Conservation (phyloP, 2,888 invertebrate species). For the Linyphia triangularis region DNA sequence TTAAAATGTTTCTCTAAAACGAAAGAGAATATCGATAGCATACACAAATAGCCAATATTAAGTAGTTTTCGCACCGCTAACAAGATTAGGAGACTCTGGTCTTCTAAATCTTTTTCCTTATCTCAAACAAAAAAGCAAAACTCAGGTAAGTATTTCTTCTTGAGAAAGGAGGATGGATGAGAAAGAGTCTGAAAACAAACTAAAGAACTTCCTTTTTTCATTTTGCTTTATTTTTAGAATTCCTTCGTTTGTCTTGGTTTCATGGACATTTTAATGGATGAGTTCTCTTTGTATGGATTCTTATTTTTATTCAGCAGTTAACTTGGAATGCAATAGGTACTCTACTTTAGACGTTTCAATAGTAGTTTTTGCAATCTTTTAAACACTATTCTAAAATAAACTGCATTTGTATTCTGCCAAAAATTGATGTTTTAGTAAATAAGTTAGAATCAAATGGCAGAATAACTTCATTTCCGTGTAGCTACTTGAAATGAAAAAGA, state of each 20-base stretch:
- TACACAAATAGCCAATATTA: not conserved
- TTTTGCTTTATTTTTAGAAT: conserved; percentile 35
- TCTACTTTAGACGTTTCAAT: not conserved
- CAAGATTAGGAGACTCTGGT: not conserved
- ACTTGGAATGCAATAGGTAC: not conserved
- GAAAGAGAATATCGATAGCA: too few relatives aligned
- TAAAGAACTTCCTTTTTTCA: conserved; percentile 1
- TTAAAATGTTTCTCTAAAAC: too few relatives aligned
- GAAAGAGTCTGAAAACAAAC: not conserved
- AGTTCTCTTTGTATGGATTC: not conserved
- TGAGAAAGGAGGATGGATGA: conserved; percentile 7
- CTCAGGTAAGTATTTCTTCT: not conserved
- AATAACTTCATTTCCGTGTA: too few relatives aligned
- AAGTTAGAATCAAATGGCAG: too few relatives aligned
- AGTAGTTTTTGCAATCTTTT: too few relatives aligned
- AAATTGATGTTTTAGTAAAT: too few relatives aligned
- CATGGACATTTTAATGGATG: conserved; percentile 14
- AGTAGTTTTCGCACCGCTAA: not conserved
- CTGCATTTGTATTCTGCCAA: too few relatives aligned
- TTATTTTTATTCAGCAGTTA: not conserved
- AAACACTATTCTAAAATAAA: too few relatives aligned
- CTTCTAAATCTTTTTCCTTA: not conserved
- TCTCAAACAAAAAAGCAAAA: not conserved
- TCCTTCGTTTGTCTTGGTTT: conserved; percentile 41
- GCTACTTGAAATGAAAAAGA: too few relatives aligned